Percentiles rank a stretch among this genome's conserved stretches.
These are phyloP conservation scores for Cephus pygmeus DNA, from an alignment of 2,888 invertebrate species.

Conservation along the genomic window DNA sequence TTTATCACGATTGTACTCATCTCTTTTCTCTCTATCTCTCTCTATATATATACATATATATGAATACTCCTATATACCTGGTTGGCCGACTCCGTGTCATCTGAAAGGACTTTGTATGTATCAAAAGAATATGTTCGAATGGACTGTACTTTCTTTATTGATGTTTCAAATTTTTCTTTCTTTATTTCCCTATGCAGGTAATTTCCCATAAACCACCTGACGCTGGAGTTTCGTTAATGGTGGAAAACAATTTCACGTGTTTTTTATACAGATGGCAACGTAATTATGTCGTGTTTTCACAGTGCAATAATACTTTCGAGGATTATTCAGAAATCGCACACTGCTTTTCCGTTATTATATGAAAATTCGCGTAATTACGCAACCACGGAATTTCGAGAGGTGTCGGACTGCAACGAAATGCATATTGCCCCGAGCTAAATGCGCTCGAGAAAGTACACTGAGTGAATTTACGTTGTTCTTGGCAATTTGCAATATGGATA, in stretches of 20 bases:
- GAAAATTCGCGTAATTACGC: background rate
- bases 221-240: background rate
- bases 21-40: background rate
- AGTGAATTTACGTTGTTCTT: background rate
- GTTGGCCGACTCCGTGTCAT: background rate
- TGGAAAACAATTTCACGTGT: background rate
- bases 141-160: background rate
- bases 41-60: background rate
- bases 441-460: background rate
- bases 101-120: background rate
- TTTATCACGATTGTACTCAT: background rate
- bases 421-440: background rate
- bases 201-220: background rate
- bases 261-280: background rate
- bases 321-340: background rate
- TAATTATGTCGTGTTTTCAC: too few relatives aligned
- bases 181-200: background rate
- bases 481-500: background rate
- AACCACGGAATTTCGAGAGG: background rate
- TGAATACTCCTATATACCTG: background rate
- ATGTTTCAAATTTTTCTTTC: background rate
- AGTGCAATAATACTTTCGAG: background rate
- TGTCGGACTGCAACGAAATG: background rate
- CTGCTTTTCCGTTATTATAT: background rate
- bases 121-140: background rate